Conservation (phyloP, 2,888 invertebrate species). For the Drosophila basisetae region DNA sequence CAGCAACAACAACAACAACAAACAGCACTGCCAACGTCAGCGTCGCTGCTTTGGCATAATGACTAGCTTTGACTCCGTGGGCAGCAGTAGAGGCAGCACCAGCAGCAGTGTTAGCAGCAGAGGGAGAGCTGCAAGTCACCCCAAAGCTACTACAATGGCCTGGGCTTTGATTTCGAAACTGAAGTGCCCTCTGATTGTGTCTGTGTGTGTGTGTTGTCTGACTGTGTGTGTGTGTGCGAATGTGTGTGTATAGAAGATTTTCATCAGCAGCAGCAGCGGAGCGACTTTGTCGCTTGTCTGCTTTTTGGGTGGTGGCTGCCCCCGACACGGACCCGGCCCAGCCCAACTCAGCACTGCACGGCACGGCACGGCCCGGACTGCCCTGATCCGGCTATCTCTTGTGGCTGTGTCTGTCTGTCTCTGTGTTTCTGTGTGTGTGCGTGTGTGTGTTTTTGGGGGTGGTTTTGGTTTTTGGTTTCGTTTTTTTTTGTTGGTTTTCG, state of each 20-base stretch:
- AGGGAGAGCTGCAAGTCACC: slow-evolving; percentile 46
- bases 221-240: slow-evolving; percentile 8
- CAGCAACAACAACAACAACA: slow-evolving; percentile 16
- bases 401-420: slow-evolving; percentile 3
- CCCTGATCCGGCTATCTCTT: slow-evolving; percentile 42
- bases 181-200: slow-evolving; percentile 58
- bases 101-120: slow-evolving; percentile 3
- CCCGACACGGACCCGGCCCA: slow-evolving; percentile 13
- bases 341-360: slow-evolving; percentile 4
- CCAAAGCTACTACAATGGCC: slow-evolving; percentile 54
- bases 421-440: neutral
- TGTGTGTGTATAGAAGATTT: slow-evolving; percentile 69
- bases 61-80: slow-evolving; percentile 32
- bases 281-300: slow-evolving; percentile 68
- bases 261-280: slow-evolving; percentile 64
- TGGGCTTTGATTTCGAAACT: slow-evolving; percentile 72
- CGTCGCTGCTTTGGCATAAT: slow-evolving; percentile 55
- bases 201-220: slow-evolving; percentile 2
- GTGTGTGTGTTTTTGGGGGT: slow-evolving; percentile 48
- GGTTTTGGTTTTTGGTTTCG: slow-evolving; percentile 55
- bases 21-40: slow-evolving; percentile 10
- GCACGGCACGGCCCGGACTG: slow-evolving; percentile 11
- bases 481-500: slow-evolving; percentile 27
- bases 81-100: neutral
- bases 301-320: slow-evolving; percentile 73